phyloP scores from a whole-genome alignment of 2,797 vertebrate species.

The Echeneis naucrates region DNA sequence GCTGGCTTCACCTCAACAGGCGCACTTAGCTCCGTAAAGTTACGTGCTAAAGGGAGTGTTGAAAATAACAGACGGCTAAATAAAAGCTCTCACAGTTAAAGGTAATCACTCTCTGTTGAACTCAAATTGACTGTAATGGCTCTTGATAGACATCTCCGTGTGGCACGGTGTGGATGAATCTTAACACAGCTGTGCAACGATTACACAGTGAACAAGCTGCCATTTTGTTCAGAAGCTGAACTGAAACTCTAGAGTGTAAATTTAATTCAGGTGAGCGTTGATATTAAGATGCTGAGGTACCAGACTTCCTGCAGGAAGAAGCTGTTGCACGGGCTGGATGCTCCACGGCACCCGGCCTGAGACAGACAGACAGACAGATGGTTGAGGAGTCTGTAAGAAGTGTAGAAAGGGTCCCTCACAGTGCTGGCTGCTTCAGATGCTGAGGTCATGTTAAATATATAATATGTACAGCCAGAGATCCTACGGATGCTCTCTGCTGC shows the following conservation, averaged over 20 bases:
- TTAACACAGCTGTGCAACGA: background rate
- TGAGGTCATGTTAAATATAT: background rate
- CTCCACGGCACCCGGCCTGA: background rate
- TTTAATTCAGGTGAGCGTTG: constrained; percentile 5
- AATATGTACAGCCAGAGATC: background rate
- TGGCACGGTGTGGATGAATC: background rate
- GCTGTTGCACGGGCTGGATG: constrained; percentile 1
- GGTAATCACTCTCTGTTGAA: background rate
- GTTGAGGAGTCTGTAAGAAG: background rate
- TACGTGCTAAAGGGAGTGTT: background rate
- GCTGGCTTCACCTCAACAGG: background rate
- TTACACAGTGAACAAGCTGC: constrained; percentile 2
- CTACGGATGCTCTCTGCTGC: background rate
- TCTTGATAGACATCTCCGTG: no score
- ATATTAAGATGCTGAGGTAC: background rate
- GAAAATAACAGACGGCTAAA: background rate
- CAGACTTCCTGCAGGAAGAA: background rate
- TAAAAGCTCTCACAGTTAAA: background rate
- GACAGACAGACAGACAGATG: background rate
- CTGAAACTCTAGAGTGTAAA: background rate
- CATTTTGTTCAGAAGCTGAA: constrained; percentile 1
- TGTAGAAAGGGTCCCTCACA: background rate
- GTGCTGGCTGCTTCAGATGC: background rate
- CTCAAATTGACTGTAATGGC: background rate
- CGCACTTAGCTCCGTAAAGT: background rate